A percentile compares a stretch with the other conserved stretches of the same genome.
phyloP scores from a whole-genome alignment of 2,797 vertebrate genomes.

The Malacoraja senta region DNA sequence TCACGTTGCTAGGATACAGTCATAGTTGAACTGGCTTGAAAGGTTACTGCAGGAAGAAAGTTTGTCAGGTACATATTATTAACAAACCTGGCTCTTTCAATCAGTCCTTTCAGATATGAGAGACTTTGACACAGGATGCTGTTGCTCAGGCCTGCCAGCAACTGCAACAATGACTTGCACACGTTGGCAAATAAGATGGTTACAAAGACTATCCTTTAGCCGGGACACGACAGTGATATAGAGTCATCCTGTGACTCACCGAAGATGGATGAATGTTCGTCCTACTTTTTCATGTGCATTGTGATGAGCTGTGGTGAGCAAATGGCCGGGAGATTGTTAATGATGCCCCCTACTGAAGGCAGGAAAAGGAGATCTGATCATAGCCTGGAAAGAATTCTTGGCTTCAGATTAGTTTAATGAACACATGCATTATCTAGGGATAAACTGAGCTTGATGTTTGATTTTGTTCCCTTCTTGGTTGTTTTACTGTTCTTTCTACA shows the following conservation, averaged over 20 bases:
- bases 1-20: conserved; percentile 52
- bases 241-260: not conserved
- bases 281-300: not conserved
- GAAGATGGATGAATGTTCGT: not conserved
- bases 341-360: not conserved
- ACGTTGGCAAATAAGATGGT: not conserved
- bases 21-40: conserved; percentile 42
- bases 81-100: conserved; percentile 35
- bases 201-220: not conserved
- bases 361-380: not conserved
- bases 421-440: too few species aligned
- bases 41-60: conserved; percentile 42
- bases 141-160: not conserved
- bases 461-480: not conserved
- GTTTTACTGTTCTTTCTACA: not conserved
- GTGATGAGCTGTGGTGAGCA: not conserved
- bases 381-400: not conserved
- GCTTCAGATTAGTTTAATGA: not conserved
- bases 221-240: not conserved
- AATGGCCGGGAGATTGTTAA: not conserved
- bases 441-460: not conserved
- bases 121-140: not conserved
- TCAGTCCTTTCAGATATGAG: conserved; percentile 15
- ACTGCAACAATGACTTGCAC: not conserved
- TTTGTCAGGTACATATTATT: conserved; percentile 41